Evolutionary conservation across 1,140 invertebrate genomes (phyloP).

Genomic region (Orussus abietinus): DNA sequence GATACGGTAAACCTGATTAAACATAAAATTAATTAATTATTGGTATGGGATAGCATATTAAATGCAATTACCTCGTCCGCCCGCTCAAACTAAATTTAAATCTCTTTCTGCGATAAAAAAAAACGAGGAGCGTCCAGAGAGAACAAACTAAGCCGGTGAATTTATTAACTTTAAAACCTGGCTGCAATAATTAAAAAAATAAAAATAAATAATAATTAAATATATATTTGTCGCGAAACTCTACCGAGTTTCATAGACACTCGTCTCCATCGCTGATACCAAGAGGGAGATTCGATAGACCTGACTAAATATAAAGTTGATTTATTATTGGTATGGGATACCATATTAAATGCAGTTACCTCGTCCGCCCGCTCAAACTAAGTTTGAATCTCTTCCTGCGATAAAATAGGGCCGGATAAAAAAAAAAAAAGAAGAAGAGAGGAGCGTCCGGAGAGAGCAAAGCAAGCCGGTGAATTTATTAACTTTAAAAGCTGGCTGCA

Average conservation of each 20-base stretch:
- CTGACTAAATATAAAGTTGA: constrained; percentile 46
- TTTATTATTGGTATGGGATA: constrained; percentile 47
- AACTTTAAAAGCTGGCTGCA: constrained; percentile 41
- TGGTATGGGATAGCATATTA: constrained; percentile 46
- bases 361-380: constrained; percentile 36
- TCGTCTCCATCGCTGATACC: too few species aligned
- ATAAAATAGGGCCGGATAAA: constrained; percentile 20
- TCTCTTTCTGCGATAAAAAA: constrained; percentile 32
- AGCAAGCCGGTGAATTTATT: constrained; percentile 45
- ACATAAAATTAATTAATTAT: constrained; percentile 49
- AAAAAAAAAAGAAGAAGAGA: constrained; percentile 15
- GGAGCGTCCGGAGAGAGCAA: constrained; percentile 25
- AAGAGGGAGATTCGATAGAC: too few species aligned
- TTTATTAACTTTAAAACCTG: constrained; percentile 49
- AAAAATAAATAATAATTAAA: too few species aligned
- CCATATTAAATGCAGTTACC: constrained; percentile 48
- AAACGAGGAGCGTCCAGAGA: too few species aligned
- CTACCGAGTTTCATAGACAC: too few species aligned
- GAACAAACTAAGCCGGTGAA: too few species aligned
- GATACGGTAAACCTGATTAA: too few species aligned
- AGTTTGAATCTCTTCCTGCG: constrained; percentile 38
- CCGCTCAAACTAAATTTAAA: constrained; percentile 41
- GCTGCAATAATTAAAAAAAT: too few species aligned
- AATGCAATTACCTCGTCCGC: constrained; percentile 43
- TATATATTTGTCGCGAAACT: too few species aligned